Conservation (phyloP, 1,140 invertebrate genomes). For the Neodiprion virginianus region DNA sequence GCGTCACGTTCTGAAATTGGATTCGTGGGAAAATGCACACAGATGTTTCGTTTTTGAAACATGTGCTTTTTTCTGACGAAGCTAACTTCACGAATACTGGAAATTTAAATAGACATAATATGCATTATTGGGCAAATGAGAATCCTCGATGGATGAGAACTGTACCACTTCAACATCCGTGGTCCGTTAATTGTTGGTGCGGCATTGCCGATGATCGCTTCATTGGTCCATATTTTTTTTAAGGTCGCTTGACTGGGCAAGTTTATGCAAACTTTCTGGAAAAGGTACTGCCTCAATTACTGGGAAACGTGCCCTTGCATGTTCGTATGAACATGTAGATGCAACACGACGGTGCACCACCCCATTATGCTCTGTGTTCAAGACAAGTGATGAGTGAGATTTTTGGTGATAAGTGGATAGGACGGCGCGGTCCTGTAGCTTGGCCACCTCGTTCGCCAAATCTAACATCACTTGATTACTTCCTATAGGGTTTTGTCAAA, state of each 20-base stretch:
- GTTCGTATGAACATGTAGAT: constrained; percentile 16
- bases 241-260: constrained; percentile 16
- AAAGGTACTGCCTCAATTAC: constrained; percentile 33
- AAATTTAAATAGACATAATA: constrained; percentile 9
- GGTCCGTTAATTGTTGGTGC: constrained; percentile 21
- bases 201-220: constrained; percentile 10
- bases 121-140: constrained; percentile 20
- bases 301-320: constrained; percentile 31
- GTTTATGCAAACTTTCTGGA: constrained; percentile 25
- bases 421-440: constrained; percentile 31
- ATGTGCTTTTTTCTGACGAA: constrained; percentile 12
- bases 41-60: constrained; percentile 7
- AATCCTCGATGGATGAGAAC: constrained; percentile 20
- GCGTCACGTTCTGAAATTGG: constrained; percentile 26
- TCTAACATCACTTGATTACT: constrained; percentile 38
- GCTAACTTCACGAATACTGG: constrained; percentile 11
- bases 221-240: constrained; percentile 25
- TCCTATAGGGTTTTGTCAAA: constrained; percentile 35
- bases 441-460: constrained; percentile 45
- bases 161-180: constrained; percentile 12
- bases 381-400: constrained; percentile 22
- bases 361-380: constrained; percentile 34
- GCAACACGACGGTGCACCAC: constrained; percentile 42
- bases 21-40: constrained; percentile 7
- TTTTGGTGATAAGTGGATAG: constrained; percentile 34